These are phyloP conservation scores for Ciona savignyi DNA, from an alignment of 23 tunicate genomes.

Conservation along the genomic window DNA sequence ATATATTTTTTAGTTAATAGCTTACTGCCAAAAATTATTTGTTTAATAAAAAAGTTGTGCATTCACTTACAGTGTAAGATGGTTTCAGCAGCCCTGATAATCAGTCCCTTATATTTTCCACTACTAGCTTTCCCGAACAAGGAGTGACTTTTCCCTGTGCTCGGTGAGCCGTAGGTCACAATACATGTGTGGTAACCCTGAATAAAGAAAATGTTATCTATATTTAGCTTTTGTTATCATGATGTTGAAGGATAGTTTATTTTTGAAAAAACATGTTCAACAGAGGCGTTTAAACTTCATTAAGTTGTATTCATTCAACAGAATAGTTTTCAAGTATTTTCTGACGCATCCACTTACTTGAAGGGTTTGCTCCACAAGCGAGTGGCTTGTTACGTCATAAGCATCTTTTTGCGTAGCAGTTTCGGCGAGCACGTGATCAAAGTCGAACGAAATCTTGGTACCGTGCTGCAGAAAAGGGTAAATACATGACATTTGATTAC, in stretches of 20 bases:
- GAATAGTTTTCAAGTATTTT: too few relatives aligned
- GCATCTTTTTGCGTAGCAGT: slow-evolving; percentile 66
- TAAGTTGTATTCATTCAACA: too few relatives aligned
- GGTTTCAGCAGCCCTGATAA: slow-evolving; percentile 64
- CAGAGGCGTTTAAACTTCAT: too few relatives aligned
- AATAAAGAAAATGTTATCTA: too few relatives aligned
- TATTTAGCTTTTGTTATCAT: too few relatives aligned
- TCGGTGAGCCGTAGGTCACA: slow-evolving; percentile 68
- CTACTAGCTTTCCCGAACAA: slow-evolving; percentile 87
- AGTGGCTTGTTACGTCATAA: slow-evolving; percentile 82
- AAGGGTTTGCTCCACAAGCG: slow-evolving; percentile 51
- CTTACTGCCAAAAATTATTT: too few relatives aligned
- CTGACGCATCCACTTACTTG: slow-evolving; percentile 44
- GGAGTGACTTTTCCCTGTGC: slow-evolving; percentile 79
- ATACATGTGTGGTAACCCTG: slow-evolving; percentile 74
- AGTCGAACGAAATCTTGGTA: slow-evolving; percentile 63
- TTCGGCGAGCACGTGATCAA: slow-evolving; percentile 63
- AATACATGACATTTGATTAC: too few relatives aligned
- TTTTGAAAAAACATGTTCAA: too few relatives aligned
- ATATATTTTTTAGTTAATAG: too few relatives aligned
- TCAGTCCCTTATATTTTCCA: slow-evolving; percentile 83
- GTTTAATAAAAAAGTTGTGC: too few relatives aligned
- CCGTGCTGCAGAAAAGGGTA: too few relatives aligned
- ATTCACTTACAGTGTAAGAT: slow-evolving; percentile 13
- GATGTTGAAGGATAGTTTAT: too few relatives aligned